phyloP scores from a whole-genome alignment of 2,113 vertebrate species.

The Eudyptes chrysolophus region DNA sequence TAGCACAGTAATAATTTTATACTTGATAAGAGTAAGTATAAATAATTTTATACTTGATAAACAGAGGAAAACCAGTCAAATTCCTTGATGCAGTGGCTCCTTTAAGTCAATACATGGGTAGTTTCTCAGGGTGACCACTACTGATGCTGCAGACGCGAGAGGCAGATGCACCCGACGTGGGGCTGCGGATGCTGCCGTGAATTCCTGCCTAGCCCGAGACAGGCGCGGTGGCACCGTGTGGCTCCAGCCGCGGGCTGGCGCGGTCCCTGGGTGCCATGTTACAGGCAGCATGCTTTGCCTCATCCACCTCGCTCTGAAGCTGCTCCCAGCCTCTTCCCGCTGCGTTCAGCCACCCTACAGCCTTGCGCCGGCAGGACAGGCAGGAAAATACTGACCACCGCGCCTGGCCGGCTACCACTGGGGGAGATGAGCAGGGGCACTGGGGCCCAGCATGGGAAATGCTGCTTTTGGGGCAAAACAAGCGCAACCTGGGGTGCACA shows the following conservation, averaged over 20 bases:
- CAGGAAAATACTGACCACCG: background rate
- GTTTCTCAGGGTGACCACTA: background rate
- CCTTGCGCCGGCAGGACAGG: background rate
- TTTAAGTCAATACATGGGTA: background rate
- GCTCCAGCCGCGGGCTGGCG: no score
- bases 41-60: background rate
- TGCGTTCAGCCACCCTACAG: background rate
- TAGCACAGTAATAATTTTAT: background rate
- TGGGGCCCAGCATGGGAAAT: background rate
- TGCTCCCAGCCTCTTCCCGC: background rate
- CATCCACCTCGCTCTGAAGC: background rate
- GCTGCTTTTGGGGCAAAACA: background rate
- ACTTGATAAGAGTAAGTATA: background rate
- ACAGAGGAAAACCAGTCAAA: background rate
- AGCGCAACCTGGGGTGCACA: background rate
- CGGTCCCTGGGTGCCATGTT: background rate
- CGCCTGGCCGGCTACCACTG: fast-evolving
- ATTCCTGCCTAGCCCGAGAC: background rate
- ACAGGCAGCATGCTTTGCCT: background rate
- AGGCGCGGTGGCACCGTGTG: background rate
- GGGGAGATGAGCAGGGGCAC: background rate
- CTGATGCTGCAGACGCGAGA: background rate
- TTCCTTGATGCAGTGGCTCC: background rate
- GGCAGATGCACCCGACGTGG: background rate
- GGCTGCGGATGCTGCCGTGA: background rate